phyloP scores from a whole-genome alignment of 2,113 vertebrate genomes.

The Campylomormyrus numenius region DNA sequence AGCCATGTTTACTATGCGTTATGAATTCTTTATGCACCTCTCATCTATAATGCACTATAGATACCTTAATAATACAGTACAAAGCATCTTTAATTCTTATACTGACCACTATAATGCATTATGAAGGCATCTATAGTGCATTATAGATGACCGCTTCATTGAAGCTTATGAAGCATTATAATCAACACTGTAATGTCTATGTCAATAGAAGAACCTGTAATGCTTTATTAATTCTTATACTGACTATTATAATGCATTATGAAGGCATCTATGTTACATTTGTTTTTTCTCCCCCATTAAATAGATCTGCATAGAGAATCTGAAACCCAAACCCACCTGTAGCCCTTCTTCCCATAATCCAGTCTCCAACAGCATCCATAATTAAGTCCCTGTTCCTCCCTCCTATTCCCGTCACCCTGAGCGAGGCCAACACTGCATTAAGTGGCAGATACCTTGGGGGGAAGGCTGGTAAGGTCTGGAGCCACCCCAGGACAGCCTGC shows the following conservation, averaged over 20 bases:
- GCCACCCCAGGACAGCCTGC: slow-evolving; percentile 69
- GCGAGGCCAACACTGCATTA: neutral
- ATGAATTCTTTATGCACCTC: neutral
- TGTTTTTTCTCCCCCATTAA: neutral
- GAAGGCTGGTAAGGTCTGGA: slow-evolving; percentile 68
- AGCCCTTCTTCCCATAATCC: neutral
- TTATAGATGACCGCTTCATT: neutral
- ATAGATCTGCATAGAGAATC: neutral
- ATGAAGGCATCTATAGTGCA: neutral
- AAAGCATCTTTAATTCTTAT: neutral
- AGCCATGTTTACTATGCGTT: neutral
- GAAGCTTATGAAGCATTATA: neutral
- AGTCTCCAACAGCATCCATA: neutral
- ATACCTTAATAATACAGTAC: neutral
- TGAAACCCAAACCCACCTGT: neutral
- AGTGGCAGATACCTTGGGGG: slow-evolving; percentile 64
- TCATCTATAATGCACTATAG: neutral
- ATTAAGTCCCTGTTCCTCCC: neutral
- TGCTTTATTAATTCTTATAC: neutral
- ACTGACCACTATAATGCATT: neutral
- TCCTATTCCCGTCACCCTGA: neutral
- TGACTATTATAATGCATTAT: neutral
- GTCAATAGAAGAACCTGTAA: neutral
- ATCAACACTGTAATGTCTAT: neutral
- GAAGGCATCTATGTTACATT: neutral